Base-by-base conservation (phyloP, 2,888 invertebrate species). In the Lagria hirta region DNA sequence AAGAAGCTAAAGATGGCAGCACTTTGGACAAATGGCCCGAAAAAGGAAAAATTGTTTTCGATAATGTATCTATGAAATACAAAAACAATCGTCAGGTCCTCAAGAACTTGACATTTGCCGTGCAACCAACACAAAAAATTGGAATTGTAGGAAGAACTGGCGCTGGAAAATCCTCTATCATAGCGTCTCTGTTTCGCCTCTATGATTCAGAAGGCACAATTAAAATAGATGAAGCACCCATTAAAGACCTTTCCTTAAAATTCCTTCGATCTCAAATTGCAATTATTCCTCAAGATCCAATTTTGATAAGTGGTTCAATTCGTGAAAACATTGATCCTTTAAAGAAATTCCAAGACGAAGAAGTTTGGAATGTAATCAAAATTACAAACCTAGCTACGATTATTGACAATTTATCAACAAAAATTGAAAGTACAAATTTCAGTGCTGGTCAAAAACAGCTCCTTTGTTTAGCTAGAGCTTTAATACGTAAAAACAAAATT, bases 141-240 rank as follows among this genome's bases (percentile, higher is more conserved):
- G 84, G 84, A 15, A 80, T 84, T 29, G 82, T 84, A 6, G 86
- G 86, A n/a, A 69, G 86, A 47, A 86, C 86, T 1, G 86, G 84
- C 3, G 88, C 90, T 2, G 90, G 89, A n/a, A 88, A 88, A 66
- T 84, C 85, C 0, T 86, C 87, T 0, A 69, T 88, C 26, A 82
- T 88, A 53, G 76, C 85, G 76, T 81, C 84, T 1, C 68, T 88
- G 1, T 87, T 87, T 66, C 72, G 83, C 20, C 30, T 65, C 1
- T 64, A 63, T 26, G 62, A 82, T 30, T 75, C 76, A 1, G 68
- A 71, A 78, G 96, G 96, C 0, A 73, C 78, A 13, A 84, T 97
- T 18, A 67, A 79, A 43, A 61, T 66, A 22, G 64, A 66, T 33
- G 57, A 21, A 41, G 53, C 60, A 1, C 51, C 61, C 33, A 61